Evolutionary conservation across 2,888 invertebrate genomes (phyloP), one percentile per base, ranked within the genome.

Genomic region (Netelia inedita): DNA sequence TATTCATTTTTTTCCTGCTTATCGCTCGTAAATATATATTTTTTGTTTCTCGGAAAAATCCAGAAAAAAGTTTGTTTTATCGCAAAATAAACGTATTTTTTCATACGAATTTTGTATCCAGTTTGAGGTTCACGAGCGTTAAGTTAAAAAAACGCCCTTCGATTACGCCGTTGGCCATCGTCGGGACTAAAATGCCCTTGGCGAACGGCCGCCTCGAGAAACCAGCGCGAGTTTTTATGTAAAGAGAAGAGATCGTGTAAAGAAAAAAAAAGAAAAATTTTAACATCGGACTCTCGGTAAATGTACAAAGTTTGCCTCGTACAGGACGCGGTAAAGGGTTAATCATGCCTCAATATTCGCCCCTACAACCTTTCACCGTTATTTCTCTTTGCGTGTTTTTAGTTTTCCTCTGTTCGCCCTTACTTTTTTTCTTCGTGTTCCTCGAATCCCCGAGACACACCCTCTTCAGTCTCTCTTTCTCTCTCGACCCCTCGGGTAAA

Each of bases 321-420:
- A 21, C 69, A 74, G 46, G 69, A 74, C 43, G 41, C 81, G 74
- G 53, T 82, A 85, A 85, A 79, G 85, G 82, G 81, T 79, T 82
- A 85, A 85, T 85, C 65, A 74, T 79, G 71, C 71, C 74, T 69
- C 81, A 74, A 85, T 82, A 82, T 85, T 75, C 78, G 71, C 74
- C 50, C 57, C 79, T 65, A 28, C 73, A 57, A 69, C 65, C 76
- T 79, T 79, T 82, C 59, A 57, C 71, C 71, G 71, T 82, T 79
- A 82, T 85, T 79, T 82, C 68, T 63, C 78, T 81, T 69, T 46
- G 11, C 35, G 21, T 65, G 55, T 43, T 69, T 79, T 71, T 66
- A 57, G 21, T 57, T 59, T 55, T 43, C 43, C 46, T 35, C 57
- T 46, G 14, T 19, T 28, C 50, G n/a, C 16, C 55, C 55, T 19